Evolutionary conservation across 2,113 vertebrate genomes (phyloP), one percentile per base, ranked within the genome.

Genomic region (Serinus canaria): DNA sequence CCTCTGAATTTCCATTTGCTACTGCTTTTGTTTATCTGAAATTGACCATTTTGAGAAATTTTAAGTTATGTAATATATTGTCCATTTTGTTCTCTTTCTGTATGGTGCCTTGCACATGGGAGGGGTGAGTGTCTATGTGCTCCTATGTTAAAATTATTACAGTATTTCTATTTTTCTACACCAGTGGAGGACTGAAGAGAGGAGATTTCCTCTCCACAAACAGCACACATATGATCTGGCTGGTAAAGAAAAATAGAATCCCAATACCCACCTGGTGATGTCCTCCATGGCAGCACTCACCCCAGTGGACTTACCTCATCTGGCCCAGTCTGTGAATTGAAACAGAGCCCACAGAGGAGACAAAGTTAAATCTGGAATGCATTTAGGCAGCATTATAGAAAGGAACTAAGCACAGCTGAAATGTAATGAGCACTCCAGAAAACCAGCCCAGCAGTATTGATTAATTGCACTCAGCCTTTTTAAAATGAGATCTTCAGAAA

Each of bases 401-500:
- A 88, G 52, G 43, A 90, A 12, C 22, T 90, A 63, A 80, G 47
- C 63, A 49, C 66, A 90, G 62, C 63, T 86, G 79, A 86, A 95
- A 86, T 3, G 0, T 66, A 95, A 78, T 5, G 2, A 83, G 60
- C 33, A 77, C 47, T 94, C 44, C 33, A 92, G 60, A 95, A 95
- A 95, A 77, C 3, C 62, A 92, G 28, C 79, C 39, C 79, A 86
- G 78, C 12, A 47, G 4, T 17, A 77, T 2, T 94, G 90, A 80
- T 88, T 94, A 70, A 86, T 90, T 91, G 59, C 3, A 0, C 27
- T 83, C 56, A 94, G 50, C 30, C 44, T 80, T 86, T 92, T 81
- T 50, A 13, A 91, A 94, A 95, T n/a, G 43, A 83, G 59, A 60
- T 72, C 63, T 58, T 96, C 75, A 88, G 80, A 94, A 95, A 86